A percentile compares a stretch with the other conserved stretches of the same genome.
Evolutionary conservation across 2,797 vertebrate genomes (phyloP).

Genomic region (Molossus alvarezi): DNA sequence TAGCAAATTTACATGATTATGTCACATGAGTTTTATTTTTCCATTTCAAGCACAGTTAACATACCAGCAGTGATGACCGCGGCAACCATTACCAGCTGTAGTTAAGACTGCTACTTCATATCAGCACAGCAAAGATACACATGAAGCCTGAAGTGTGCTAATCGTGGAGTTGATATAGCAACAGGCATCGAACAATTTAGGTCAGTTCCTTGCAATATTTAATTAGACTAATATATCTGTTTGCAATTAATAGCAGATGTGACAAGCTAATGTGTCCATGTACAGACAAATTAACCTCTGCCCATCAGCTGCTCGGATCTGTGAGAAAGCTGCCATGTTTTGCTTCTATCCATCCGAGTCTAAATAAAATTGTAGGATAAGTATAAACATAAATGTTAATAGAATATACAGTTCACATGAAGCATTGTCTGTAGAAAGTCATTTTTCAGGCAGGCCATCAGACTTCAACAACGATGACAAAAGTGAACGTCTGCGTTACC

Average conservation of each 20-base stretch:
- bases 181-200: conserved; percentile 92
- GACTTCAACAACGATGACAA: conserved; percentile 56
- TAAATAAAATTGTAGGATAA: conserved; percentile 94
- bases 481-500: not conserved
- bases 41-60: conserved; percentile 87
- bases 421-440: conserved; percentile 78
- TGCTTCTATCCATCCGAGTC: conserved; percentile 92
- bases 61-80: conserved; percentile 89
- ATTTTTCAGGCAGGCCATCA: conserved; percentile 83
- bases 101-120: conserved; percentile 90
- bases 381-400: conserved; percentile 98
- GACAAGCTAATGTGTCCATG: conserved; percentile 95
- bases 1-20: conserved; percentile 90
- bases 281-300: conserved; percentile 98
- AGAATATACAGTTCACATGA: conserved; percentile 89
- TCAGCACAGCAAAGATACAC: conserved; percentile 89
- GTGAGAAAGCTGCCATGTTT: conserved; percentile 97
- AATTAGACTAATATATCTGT: conserved; percentile 94
- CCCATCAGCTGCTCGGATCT: conserved; percentile 97
- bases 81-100: conserved; percentile 86
- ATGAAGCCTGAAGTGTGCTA: conserved; percentile 91
- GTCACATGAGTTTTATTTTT: conserved; percentile 90
- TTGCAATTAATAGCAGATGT: conserved; percentile 98
- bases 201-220: conserved; percentile 92
- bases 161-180: conserved; percentile 89